Base-by-base conservation (phyloP, 1,140 invertebrate species). In the Trachymyrmex cornetzi region DNA sequence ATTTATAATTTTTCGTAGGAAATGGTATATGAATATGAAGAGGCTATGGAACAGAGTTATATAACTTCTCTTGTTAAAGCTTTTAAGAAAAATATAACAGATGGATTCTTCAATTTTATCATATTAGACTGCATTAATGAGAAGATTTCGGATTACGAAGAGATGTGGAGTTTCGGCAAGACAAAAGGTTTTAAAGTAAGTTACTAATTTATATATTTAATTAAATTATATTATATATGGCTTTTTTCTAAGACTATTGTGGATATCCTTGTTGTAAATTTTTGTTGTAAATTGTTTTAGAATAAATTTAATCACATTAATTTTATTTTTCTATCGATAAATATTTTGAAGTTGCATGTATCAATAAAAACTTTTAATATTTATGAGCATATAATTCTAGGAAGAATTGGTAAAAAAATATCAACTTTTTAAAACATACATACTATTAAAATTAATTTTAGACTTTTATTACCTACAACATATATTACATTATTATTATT, bases 91-190 rank as follows among this genome's bases (percentile, higher is more conserved):
- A 99, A 98, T 30, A 96, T 99, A 9, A 97, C 97, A 55, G 98
- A 99, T 95, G 98, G 98, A 38, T 99, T 98, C 93, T 99, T 99
- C 93, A 97, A 97, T 72, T 99, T 99, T 94, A 97, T 99, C 84
- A 98, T 99, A 93, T 96, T 99, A 27, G 99, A 99, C 95, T 97
- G 97, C 92, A 96, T 98, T 5, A 98, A 98, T 94, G 97, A 98
- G 87, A 97, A 97, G 92, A 96, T 98, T 24, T 96, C 96, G 67
- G 96, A 97, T 89, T 99, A 98, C 94, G 97, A 98, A 89, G 98
- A 99, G 92, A 98, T 99, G 96, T 98, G 98, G 96, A 97, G 97
- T 92, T 97, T 97, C 95, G 98, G 98, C 7, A 98, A 98, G 93
- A 97, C 97, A 74, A 97, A 98, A 93, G 97, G 98, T 66, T 99